A percentile compares a stretch with the other conserved stretches of the same genome.
Conservation (phyloP, 1,140 invertebrate species). For the Achatina immaculata region DNA sequence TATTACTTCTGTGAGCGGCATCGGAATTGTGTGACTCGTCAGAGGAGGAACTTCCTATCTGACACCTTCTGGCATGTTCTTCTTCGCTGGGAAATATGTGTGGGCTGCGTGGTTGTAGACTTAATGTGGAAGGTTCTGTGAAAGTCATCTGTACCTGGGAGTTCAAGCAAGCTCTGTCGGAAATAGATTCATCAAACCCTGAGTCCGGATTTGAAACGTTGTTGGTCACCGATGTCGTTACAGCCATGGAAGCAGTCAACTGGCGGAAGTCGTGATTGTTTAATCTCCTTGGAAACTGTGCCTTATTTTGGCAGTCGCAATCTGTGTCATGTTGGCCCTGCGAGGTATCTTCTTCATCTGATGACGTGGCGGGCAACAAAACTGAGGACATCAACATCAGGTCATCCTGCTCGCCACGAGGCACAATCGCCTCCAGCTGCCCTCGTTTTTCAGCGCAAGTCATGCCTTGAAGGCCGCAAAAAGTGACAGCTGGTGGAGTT, state of each 20-base stretch:
- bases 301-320: too few species aligned
- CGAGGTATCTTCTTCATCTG: not conserved
- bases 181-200: slow-evolving; percentile 19
- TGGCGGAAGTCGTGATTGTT: not conserved
- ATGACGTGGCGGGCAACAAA: not conserved
- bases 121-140: not conserved
- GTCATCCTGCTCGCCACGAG: not conserved
- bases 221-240: not conserved
- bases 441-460: too few species aligned
- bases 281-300: not conserved
- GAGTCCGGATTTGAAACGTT: slow-evolving; percentile 16
- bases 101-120: not conserved
- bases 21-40: not conserved
- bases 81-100: not conserved
- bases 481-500: too few species aligned
- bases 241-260: not conserved
- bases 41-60: not conserved
- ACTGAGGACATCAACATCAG: not conserved
- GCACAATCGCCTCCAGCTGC: too few species aligned
- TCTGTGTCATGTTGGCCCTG: not conserved
- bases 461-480: too few species aligned
- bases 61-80: not conserved
- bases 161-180: not conserved
- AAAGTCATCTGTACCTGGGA: not conserved
- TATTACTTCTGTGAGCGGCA: not conserved